Evolutionary conservation across 1,140 invertebrate species (phyloP), one percentile per base, ranked within the genome.

Genomic region (Drosophila albomicans): DNA sequence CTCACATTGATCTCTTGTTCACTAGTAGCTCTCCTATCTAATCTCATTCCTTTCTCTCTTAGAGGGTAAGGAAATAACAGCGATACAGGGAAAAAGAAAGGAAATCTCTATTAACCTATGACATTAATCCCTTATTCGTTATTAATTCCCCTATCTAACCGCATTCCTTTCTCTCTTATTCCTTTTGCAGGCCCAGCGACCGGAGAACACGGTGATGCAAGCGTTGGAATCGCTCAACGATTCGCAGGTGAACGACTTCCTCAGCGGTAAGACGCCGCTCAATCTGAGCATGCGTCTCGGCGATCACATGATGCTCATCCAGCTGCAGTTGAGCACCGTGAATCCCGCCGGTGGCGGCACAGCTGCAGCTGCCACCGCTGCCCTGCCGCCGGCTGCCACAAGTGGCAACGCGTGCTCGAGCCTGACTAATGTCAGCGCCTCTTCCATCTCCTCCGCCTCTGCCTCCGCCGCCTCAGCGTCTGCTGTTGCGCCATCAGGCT

Each of bases 221-320:
- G 98, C 98, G 30, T 94, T 99, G 91, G 97, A 98, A 94, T 98
- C 97, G 85, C 94, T 99, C 20, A 98, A 98, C 93, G 97, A 98
- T 91, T 96, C 96, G 63, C 97, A 98, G 94, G 98, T 99, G 66
- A 98, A 98, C 94, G 98, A 98, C 93, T 99, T 99, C 92, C 94
- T 99, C 8, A 97, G 97, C 90, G 97, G 98, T 45, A 97, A 98
- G 93, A 97, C 97, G 28, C 98, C 98, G 11, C 93, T 99, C 25
- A 98, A 98, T 93, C 94, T 99, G 54, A 98, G 97, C 45, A 98
- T 99, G 97, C 95, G 97, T 67, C 94, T 99, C 10, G 98, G 98
- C 20, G 98, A 99, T 92, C 98, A 99, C 93, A 98, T 99, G 96
- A 98, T 99, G 98, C 94, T 99, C 63, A 98, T 99, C 65, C 98